These are phyloP conservation scores for Hydra vulgaris DNA, from an alignment of 30 jellyfish, hydroid and myxozoan species.

Conservation along the genomic window DNA sequence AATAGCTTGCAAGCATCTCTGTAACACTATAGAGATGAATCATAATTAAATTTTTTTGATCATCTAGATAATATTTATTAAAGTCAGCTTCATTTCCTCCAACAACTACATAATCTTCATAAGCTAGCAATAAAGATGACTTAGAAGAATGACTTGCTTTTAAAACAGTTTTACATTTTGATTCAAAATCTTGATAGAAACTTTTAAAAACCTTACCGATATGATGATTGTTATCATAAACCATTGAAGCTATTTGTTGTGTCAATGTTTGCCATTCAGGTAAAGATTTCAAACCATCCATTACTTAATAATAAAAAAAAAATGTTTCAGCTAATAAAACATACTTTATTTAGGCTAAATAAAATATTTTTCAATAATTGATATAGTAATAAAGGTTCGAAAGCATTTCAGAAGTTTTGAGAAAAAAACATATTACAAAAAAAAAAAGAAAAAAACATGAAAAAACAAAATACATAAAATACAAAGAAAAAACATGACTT, in stretches of 20 bases:
- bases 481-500: no score
- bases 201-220: conserved; percentile 36
- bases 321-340: no score
- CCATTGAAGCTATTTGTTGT: conserved; percentile 52
- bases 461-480: no score
- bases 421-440: no score
- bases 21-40: conserved; percentile 36
- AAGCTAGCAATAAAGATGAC: conserved; percentile 23
- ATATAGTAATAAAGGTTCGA: no score
- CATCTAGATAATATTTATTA: conserved; percentile 26
- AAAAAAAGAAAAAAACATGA: no score
- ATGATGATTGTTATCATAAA: conserved; percentile 46
- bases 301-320: conserved; percentile 24
- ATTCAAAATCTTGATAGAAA: conserved; percentile 23
- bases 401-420: no score
- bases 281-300: conserved; percentile 21
- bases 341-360: no score
- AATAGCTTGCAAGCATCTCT: conserved; percentile 29
- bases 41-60: conserved; percentile 15
- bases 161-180: conserved; percentile 30
- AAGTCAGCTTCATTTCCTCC: conserved; percentile 29
- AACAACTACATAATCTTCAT: conserved; percentile 42
- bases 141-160: conserved; percentile 27
- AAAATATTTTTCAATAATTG: no score
- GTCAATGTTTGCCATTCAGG: conserved; percentile 82